Conservation (phyloP, 2,888 invertebrate species). For the Tillus elongatus region DNA sequence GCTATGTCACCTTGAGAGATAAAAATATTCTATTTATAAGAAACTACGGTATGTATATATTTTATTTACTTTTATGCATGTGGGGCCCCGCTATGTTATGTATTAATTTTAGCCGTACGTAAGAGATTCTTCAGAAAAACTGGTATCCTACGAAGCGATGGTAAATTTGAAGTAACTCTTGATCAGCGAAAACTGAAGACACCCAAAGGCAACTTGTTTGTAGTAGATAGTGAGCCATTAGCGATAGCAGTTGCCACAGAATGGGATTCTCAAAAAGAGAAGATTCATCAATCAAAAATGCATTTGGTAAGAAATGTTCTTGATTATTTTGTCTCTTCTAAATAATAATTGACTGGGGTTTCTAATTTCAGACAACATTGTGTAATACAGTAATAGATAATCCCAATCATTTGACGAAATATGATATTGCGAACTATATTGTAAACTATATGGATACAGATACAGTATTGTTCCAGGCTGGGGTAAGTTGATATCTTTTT, state of each 20-base stretch:
- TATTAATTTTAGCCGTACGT: slow-evolving; percentile 6
- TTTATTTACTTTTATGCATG: too few species aligned
- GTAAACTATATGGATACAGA: slow-evolving; percentile 75
- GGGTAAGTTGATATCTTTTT: slow-evolving; percentile 45
- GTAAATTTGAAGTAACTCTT: slow-evolving; percentile 75
- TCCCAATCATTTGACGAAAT: slow-evolving; percentile 69
- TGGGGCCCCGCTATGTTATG: too few species aligned
- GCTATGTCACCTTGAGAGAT: too few species aligned
- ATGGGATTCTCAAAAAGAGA: slow-evolving; percentile 81
- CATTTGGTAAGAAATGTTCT: slow-evolving; percentile 74
- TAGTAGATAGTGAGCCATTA: slow-evolving; percentile 74
- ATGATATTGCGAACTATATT: slow-evolving; percentile 68
- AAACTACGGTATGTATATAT: too few species aligned
- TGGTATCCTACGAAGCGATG: slow-evolving; percentile 58
- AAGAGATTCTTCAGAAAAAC: slow-evolving; percentile 49
- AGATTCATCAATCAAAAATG: slow-evolving; percentile 72
- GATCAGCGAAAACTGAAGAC: slow-evolving; percentile 87
- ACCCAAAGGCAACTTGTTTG: slow-evolving; percentile 69
- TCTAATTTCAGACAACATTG: slow-evolving; percentile 62
- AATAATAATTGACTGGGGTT: too few species aligned
- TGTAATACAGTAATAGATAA: slow-evolving; percentile 90
- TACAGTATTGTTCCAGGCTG: slow-evolving; percentile 68
- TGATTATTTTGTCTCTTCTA: too few species aligned
- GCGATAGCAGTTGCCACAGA: slow-evolving; percentile 91
- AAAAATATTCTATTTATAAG: too few species aligned